These are phyloP conservation scores for Aphelinus certus DNA, from an alignment of 1,140 invertebrate genomes.

Conservation along the genomic window DNA sequence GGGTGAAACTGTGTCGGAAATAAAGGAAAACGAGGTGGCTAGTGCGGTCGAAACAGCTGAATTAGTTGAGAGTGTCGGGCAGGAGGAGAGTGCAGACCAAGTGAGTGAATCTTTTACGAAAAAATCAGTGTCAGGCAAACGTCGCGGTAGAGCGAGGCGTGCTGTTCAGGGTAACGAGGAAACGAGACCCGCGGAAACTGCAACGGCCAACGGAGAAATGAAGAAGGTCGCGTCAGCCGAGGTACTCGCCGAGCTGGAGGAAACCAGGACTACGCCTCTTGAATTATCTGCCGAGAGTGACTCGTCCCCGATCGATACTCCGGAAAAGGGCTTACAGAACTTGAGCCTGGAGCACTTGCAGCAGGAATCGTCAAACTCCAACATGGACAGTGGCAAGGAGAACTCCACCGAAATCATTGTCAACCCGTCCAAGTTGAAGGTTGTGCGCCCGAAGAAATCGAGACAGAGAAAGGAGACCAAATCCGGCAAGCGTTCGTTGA, in stretches of 20 bases:
- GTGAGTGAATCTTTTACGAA: not conserved
- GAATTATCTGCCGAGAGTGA: not conserved
- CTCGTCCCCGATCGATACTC: not conserved
- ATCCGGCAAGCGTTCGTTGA: slow-evolving; percentile 54
- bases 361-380: slow-evolving; percentile 59
- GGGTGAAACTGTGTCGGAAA: not conserved
- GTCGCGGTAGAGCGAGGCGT: slow-evolving; percentile 17
- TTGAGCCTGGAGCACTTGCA: slow-evolving; percentile 56
- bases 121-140: slow-evolving; percentile 5
- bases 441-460: slow-evolving; percentile 56
- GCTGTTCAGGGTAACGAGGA: not conserved
- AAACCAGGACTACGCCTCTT: not conserved
- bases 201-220: not conserved
- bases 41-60: not conserved
- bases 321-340: slow-evolving; percentile 38
- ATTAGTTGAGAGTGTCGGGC: not conserved
- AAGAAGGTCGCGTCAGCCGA: not conserved
- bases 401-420: slow-evolving; percentile 58
- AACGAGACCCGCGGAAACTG: not conserved
- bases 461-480: slow-evolving; percentile 47
- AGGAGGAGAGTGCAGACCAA: not conserved
- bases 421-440: slow-evolving; percentile 54
- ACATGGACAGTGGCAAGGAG: slow-evolving; percentile 64
- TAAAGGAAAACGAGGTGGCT: not conserved
- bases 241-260: not conserved